Percentiles rank a stretch among this genome's conserved stretches.
Conservation (phyloP, 2,113 vertebrate genomes). For the Mellivora capensis region DNA sequence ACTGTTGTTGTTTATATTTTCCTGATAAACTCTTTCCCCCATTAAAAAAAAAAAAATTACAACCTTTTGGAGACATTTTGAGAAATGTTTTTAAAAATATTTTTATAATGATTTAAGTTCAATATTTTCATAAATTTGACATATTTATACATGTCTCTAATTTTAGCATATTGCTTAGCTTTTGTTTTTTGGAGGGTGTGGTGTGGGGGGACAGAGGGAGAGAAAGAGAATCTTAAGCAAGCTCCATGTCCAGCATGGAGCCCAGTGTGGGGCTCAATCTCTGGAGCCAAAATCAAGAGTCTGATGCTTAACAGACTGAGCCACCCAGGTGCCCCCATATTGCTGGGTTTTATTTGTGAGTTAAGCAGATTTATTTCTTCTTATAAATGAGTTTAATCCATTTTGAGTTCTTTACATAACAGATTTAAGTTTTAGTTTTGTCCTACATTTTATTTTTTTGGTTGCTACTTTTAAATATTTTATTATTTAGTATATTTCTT, state of each 20-base stretch:
- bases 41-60: neutral
- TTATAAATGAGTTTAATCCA: neutral
- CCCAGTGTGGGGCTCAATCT: too few relatives aligned
- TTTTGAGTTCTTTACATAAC: neutral
- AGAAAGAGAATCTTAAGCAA: neutral
- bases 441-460: neutral
- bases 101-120: neutral
- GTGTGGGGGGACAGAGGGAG: neutral
- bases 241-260: neutral
- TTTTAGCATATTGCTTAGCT: neutral
- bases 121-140: neutral
- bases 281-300: neutral
- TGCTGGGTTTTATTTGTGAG: neutral
- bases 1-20: neutral
- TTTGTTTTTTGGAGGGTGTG: neutral
- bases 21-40: neutral
- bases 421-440: neutral
- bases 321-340: neutral
- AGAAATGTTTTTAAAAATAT: neutral
- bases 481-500: neutral
- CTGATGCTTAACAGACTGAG: neutral
- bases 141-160: neutral
- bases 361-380: neutral
- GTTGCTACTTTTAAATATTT: neutral
- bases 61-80: neutral